Evolutionary conservation across 2,888 invertebrate species (phyloP).

Genomic region (Drosophila fulvimacula): DNA sequence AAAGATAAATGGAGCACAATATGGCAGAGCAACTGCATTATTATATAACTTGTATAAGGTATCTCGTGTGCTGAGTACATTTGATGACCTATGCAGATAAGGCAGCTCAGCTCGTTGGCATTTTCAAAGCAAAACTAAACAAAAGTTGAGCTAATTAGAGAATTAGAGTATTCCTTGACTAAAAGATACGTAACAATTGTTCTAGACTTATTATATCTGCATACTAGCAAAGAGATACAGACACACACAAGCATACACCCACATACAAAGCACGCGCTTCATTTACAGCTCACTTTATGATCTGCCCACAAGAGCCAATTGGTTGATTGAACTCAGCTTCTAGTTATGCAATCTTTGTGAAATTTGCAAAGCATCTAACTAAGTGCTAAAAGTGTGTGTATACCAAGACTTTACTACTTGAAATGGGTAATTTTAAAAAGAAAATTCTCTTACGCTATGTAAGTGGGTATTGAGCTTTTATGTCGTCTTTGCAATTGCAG

Average conservation of each 20-base stretch:
- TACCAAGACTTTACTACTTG: not conserved
- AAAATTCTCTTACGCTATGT: no score
- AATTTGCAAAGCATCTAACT: not conserved
- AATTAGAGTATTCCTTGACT: not conserved
- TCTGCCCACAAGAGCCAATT: not conserved
- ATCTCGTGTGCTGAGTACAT: not conserved
- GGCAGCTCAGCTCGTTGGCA: not conserved
- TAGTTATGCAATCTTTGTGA: not conserved
- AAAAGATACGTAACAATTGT: not conserved
- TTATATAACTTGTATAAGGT: not conserved
- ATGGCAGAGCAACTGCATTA: conserved; percentile 2
- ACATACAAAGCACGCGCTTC: not conserved
- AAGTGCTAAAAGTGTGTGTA: not conserved
- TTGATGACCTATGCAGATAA: not conserved
- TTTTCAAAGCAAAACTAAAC: not conserved
- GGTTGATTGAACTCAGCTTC: conserved; percentile 2
- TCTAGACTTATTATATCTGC: not conserved
- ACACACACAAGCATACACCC: not conserved
- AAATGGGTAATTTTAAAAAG: not conserved
- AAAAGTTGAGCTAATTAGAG: not conserved
- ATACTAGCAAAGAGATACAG: not conserved
- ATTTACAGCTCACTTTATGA: not conserved
- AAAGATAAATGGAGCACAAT: not conserved
- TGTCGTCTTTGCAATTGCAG: not conserved
- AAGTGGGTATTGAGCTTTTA: no score